Evolutionary conservation across 2,797 vertebrate species (phyloP).

Genomic region (Acipenser transmontanus): DNA sequence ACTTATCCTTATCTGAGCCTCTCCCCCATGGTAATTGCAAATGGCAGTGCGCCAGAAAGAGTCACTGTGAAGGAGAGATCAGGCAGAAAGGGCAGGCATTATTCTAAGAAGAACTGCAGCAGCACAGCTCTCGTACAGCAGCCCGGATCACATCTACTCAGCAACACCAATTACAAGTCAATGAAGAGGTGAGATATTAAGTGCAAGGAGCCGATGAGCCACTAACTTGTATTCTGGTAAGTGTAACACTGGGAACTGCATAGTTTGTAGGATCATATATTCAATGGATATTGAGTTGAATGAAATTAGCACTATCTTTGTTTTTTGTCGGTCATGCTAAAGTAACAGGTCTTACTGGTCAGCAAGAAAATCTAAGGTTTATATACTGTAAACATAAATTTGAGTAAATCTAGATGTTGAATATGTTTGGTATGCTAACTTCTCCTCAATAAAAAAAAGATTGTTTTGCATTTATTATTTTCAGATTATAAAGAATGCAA

Average conservation of each 20-base stretch:
- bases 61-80: constrained; percentile 32
- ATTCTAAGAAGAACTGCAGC: constrained; percentile 56
- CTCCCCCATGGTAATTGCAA: constrained; percentile 54
- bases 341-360: too few species aligned
- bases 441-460: neutral
- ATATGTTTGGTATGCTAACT: neutral
- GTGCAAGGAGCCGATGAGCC: constrained; percentile 22
- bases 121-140: constrained; percentile 43
- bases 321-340: too few species aligned
- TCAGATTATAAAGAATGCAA: constrained; percentile 15
- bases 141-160: constrained; percentile 36
- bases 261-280: too few species aligned
- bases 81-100: constrained; percentile 62
- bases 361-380: too few species aligned
- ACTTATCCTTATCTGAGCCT: constrained; percentile 61
- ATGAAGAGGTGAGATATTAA: constrained; percentile 52
- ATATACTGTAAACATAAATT: neutral
- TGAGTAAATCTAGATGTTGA: neutral
- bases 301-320: too few species aligned
- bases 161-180: constrained; percentile 47
- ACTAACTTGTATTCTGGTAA: constrained; percentile 41
- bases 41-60: constrained; percentile 56
- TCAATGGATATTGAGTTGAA: too few species aligned
- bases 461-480: constrained; percentile 9
- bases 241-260: neutral